Base-by-base conservation (phyloP, 2,888 invertebrate species). In the Automeris io region DNA sequence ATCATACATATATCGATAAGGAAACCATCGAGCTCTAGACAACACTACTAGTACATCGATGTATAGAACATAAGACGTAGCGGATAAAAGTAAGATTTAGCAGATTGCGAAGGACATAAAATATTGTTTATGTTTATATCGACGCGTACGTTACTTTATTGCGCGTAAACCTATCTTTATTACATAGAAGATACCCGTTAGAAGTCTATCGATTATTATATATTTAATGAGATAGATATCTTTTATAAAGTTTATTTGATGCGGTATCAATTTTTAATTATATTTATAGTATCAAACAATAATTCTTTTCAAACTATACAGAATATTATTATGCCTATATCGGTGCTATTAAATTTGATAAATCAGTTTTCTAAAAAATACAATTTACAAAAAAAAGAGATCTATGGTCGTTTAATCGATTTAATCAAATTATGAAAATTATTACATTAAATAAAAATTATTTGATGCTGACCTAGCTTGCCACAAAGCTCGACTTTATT, bases 61-160 rank as follows among this genome's bases (percentile, higher is more conserved):
- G 13, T 16, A 29, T 29, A 29, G 6, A 16, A 16, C 29, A 29
- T 16, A 16, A 29, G 29, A 29, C 34, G 34, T 34, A 34, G 5
- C 22, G 39, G 62, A 77, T 80, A 80, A 79, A 81, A 75, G 70
- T 71, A 70, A 74, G 75, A 78, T 80, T 74, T 71, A 71, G 73
- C 74, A 76, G 78, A 80, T 79, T 76, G 72, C 72, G 55, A 60
- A 56, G 59, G 56, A 61, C 75, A 79, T 85, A 81, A 83, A 85
- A 81, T 76, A 83, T 79, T 72, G 75, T 82, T 79, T 80, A 83
- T 75, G 73, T 74, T 70, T 70, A 76, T 76, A 69, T 65, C 64
- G 60, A 70, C n/a, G n/a, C n/a, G n/a, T 72, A 71, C 63, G 70
- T 72, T 70, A 68, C 59, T 79, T 83, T 80, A 82, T 79, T 62